Evolutionary conservation across 2,797 vertebrate species (phyloP), one percentile per base, ranked within the genome.

Genomic region (Gephyroberyx darwinii): DNA sequence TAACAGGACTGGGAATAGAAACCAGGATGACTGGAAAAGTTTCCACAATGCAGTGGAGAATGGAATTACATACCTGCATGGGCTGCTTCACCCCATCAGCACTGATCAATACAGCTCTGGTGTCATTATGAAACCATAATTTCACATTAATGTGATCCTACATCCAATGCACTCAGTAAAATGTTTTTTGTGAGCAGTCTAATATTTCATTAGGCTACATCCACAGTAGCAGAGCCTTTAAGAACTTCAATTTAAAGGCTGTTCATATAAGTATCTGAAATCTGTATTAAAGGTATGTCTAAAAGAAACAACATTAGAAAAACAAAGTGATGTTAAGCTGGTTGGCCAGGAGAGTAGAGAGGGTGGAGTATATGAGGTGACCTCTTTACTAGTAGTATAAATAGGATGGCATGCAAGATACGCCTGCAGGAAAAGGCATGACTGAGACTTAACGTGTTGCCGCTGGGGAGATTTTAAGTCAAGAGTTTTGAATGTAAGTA

Each of bases 1-100:
- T 65, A 56, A 71, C 61, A 52, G 31, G 66, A 75, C 84, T 84
- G 69, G 75, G 75, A 90, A 83, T 90, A 89, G 81, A 84, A 51
- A 10, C 13, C 14, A 5, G 54, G 56, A 78, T 84, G 69, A 62
- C 69, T 77, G 76, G 63, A 64, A 90, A 87, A 67, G 72, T 89
- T 90, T 88, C 75, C 81, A 83, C 45, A 83, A 57, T 75, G 57
- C 31, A 45, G 9, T 7, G n/a, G 5, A 52, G 71, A 60, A 45
- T 61, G 5, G 50, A 66, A 43, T 83, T 80, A 54, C 75, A 70
- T 41, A 43, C 16, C 8, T 61, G 26, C 6, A 14, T 10, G 14
- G 9, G 50, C 9, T n/a, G 47, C 12, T 55, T 6, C 16, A 12
- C 0, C 39, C 9, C 0, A 4, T 58, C 26, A 22, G 47, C 8